Conservation (phyloP, 2,113 vertebrate genomes). For the Tapirus terrestris region DNA sequence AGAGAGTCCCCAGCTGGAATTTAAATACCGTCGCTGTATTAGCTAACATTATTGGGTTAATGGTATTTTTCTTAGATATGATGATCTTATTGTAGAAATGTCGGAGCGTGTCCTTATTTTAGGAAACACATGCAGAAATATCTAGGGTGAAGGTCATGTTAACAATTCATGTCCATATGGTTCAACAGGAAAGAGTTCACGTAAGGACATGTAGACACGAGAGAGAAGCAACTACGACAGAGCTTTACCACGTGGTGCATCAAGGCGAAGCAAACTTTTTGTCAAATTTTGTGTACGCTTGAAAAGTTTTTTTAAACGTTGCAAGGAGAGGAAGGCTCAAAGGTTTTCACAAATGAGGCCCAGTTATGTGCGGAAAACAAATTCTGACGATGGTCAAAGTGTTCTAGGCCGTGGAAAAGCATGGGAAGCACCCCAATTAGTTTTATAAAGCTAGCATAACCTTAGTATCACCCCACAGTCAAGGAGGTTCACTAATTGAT, state of each 20-base stretch:
- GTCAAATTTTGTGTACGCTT: background rate
- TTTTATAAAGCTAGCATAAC: background rate
- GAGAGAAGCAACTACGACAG: too few species aligned
- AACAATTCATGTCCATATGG: background rate
- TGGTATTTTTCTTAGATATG: background rate
- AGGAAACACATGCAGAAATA: background rate
- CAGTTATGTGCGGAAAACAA: background rate
- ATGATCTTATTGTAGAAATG: too few species aligned
- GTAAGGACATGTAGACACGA: fast-evolving
- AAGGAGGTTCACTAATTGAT: background rate
- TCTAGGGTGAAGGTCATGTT: background rate
- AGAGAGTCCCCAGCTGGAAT: background rate
- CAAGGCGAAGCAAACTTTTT: background rate
- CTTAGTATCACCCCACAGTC: fast-evolving
- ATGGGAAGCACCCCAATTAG: background rate
- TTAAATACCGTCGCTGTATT: background rate
- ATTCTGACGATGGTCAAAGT: background rate
- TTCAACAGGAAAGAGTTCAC: background rate
- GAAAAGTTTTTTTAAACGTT: background rate
- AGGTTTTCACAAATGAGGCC: background rate
- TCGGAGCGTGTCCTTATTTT: background rate
- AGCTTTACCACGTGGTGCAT: fast-evolving
- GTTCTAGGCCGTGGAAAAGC: background rate
- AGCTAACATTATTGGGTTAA: background rate
- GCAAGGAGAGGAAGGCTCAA: background rate